These are phyloP conservation scores for Geococcyx californianus DNA, from an alignment of 2,113 vertebrate species.

Conservation along the genomic window DNA sequence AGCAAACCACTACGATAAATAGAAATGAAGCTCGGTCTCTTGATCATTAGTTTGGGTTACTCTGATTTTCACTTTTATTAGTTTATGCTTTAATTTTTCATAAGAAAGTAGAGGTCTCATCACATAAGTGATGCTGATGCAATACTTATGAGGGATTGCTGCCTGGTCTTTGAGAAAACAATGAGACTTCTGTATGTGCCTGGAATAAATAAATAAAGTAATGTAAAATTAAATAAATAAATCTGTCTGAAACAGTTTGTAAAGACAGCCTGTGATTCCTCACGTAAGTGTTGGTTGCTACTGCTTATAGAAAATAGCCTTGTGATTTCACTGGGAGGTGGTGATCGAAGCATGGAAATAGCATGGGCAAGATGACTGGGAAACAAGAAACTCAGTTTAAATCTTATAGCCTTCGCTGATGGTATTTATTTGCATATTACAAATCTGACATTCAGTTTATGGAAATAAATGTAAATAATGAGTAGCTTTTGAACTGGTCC, in stretches of 20 bases:
- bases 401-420: background rate
- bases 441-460: background rate
- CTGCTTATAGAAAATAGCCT: background rate
- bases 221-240: too few relatives aligned
- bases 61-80: background rate
- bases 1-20: background rate
- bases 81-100: background rate
- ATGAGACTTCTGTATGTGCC: background rate
- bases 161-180: background rate
- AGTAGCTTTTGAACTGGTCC: background rate
- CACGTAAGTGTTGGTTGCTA: background rate
- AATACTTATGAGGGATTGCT: background rate
- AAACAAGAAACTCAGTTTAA: background rate
- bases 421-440: slow-evolving; percentile 29
- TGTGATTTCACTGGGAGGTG: background rate
- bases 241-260: background rate
- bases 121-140: background rate
- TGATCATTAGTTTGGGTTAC: background rate
- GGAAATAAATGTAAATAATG: slow-evolving; percentile 23
- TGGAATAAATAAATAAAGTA: too few relatives aligned
- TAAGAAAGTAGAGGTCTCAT: background rate
- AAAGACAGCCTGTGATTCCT: background rate
- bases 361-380: background rate
- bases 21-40: background rate
- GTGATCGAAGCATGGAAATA: background rate